Percentiles rank a stretch among this genome's conserved stretches.
Conservation (phyloP, 1,140 invertebrate species). For the Ridgeia piscesae region DNA sequence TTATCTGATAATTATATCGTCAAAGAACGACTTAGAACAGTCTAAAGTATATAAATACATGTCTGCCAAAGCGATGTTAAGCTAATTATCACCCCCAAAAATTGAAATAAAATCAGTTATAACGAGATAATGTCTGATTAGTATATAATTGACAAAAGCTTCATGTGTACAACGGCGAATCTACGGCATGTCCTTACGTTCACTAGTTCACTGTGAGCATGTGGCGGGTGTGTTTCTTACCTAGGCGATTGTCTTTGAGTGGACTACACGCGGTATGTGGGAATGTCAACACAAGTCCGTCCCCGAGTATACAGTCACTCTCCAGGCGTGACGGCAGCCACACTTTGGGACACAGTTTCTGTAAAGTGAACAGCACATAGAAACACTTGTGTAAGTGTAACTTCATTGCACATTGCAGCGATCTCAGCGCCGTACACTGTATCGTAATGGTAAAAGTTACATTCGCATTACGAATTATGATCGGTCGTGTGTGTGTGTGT, state of each 20-base stretch:
- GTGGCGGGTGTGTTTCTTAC: background rate
- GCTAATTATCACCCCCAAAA: background rate
- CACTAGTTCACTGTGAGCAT: background rate
- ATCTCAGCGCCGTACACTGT: too few relatives aligned
- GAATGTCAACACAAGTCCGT: slow-evolving; percentile 26
- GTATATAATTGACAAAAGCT: background rate
- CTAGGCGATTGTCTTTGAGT: background rate
- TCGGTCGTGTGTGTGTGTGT: too few relatives aligned
- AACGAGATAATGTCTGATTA: background rate
- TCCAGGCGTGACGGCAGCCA: slow-evolving; percentile 29
- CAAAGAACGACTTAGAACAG: background rate
- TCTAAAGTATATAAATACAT: background rate
- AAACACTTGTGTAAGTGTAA: background rate
- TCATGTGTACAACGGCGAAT: background rate
- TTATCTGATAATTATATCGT: background rate
- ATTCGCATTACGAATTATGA: too few relatives aligned
- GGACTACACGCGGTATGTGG: slow-evolving; percentile 21
- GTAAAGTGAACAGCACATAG: background rate
- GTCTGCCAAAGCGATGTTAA: background rate
- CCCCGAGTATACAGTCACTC: slow-evolving; percentile 27
- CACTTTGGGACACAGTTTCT: slow-evolving; percentile 14
- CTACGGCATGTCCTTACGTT: background rate
- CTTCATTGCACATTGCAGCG: too few relatives aligned
- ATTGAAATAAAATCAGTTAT: slow-evolving; percentile 4
- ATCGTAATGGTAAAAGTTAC: too few relatives aligned